Conservation (phyloP, 2,888 invertebrate species). For the Unio delphinus region DNA sequence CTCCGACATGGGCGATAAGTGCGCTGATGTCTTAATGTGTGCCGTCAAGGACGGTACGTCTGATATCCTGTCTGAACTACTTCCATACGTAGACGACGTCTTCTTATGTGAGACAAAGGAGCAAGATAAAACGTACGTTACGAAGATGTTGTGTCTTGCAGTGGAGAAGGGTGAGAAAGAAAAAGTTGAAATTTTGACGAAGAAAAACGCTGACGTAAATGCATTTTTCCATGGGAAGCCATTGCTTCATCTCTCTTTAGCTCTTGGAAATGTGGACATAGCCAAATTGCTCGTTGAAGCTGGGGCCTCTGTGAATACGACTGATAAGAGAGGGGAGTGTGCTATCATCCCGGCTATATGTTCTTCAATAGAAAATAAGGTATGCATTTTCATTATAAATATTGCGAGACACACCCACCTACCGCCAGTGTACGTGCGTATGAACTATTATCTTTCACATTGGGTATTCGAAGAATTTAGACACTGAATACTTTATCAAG, state of each 20-base stretch:
- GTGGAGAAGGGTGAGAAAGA: constrained; percentile 19
- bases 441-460: too few species aligned
- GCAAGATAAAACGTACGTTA: constrained; percentile 20
- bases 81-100: constrained; percentile 22
- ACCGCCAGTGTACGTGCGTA: too few species aligned
- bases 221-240: constrained; percentile 30
- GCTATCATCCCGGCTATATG: constrained; percentile 22
- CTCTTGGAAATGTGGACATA: constrained; percentile 20
- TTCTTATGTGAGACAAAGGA: constrained; percentile 7
- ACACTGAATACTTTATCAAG: too few species aligned
- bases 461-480: too few species aligned
- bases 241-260: constrained; percentile 31
- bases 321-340: constrained; percentile 24
- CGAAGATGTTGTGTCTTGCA: constrained; percentile 34
- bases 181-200: constrained; percentile 15
- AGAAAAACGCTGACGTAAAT: constrained; percentile 30
- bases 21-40: constrained; percentile 15
- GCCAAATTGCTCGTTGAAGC: constrained; percentile 19
- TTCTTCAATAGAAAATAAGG: constrained; percentile 26
- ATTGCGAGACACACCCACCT: too few species aligned
- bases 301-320: constrained; percentile 24
- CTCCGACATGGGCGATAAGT: constrained; percentile 12
- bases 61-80: constrained; percentile 14
- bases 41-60: constrained; percentile 13
- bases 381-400: constrained; percentile 2